Base-by-base conservation (phyloP, 2,888 invertebrate genomes). In the Aphidius colemani region DNA sequence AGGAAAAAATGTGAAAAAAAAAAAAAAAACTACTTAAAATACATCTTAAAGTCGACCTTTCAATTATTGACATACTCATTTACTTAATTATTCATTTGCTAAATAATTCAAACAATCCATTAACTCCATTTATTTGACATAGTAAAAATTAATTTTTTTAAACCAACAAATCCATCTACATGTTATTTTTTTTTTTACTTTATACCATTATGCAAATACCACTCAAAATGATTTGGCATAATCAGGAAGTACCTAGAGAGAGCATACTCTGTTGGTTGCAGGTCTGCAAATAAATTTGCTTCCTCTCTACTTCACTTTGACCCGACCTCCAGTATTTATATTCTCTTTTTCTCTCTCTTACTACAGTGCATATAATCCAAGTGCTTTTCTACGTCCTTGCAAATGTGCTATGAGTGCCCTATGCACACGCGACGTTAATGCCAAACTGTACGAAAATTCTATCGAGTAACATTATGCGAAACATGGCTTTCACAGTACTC, bases 301-400 rank as follows among this genome's bases (percentile, higher is more conserved):
- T 11, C 9, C 48, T 10, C 48, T 49, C n/a, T 49, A 49, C 18
- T 49, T 49, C 13, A 49, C 11, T n/a, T 30, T 30, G 18, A 65
- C 57, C 50, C 57, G 44, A 49, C 43, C 10, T 30, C 9, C 10
- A 43, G 53, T 18, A 61, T 63, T 59, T 61, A 50, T 49, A 53
- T 45, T 30, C 44, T 40, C 3, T 10, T 49, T 46, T 30, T 53
- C 40, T 10, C 53, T n/a, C n/a, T 61, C 40, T 30, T 30, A 30
- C 30, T 30, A 30, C 30, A 46, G 46, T 57, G 40, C 43, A 48
- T 48, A 55, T 57, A 46, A 10, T 59, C 55, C 43, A 57, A 64
- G 64, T 66, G 64, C 59, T 63, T 66, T 66, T 60, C 61, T 63
- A 64, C 64, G 66, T 66, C 61, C 64, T 67, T 59, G 68, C 66